Conservation (phyloP, 2,797 vertebrate genomes). For the Florisuga fusca region DNA sequence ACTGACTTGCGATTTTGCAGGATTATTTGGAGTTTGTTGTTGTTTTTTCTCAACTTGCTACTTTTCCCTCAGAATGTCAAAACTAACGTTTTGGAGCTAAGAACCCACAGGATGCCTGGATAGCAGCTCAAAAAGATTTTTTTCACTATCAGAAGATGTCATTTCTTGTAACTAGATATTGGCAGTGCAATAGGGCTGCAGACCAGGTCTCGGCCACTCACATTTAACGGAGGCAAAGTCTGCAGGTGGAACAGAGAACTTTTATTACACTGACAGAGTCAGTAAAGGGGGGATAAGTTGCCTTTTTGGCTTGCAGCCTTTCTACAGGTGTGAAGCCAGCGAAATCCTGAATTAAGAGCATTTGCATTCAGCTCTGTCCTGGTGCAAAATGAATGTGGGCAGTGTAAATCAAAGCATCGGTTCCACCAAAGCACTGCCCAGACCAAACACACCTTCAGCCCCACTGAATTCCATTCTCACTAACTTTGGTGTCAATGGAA, state of each 20-base stretch:
- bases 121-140: not conserved
- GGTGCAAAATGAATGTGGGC: not conserved
- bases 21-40: not conserved
- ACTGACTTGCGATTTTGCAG: not conserved
- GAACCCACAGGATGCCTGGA: accelerated
- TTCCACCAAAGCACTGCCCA: not conserved
- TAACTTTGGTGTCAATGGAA: not conserved
- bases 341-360: not conserved
- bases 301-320: not conserved
- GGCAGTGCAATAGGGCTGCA: not conserved
- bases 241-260: not conserved
- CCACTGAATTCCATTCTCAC: not conserved
- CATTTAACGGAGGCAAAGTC: not conserved
- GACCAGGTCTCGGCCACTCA: not conserved
- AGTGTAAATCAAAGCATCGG: not conserved
- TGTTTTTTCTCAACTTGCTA: not conserved
- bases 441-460: not conserved
- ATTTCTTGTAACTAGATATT: accelerated
- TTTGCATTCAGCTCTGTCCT: not conserved
- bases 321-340: not conserved
- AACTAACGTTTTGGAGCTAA: not conserved
- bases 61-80: not conserved
- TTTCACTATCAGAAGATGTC: accelerated
- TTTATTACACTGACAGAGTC: not conserved
- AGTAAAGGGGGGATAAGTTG: not conserved